Percentiles rank a stretch among this genome's conserved stretches.
Conservation (phyloP, 2,113 vertebrate species). For the Coracopsis vasa region DNA sequence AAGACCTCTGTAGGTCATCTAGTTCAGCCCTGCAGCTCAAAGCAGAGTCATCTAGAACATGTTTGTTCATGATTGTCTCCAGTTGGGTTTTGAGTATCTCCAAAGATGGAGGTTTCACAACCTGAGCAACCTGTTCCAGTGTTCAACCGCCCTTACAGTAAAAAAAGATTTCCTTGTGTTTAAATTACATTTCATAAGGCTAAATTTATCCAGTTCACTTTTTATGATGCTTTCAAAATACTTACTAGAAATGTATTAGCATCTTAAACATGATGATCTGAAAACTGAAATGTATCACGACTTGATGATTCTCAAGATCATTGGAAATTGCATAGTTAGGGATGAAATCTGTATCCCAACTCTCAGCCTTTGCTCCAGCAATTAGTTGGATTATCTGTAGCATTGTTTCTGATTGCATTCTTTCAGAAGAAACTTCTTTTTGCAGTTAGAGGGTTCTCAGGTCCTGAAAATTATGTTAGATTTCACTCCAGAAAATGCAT, state of each 20-base stretch:
- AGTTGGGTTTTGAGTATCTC: neutral
- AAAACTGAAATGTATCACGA: neutral
- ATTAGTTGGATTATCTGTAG: neutral
- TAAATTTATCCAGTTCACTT: neutral
- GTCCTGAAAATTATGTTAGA: neutral
- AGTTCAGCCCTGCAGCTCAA: neutral
- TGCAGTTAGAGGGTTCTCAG: neutral
- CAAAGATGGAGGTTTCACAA: neutral
- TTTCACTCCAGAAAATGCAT: neutral
- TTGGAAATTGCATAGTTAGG: neutral
- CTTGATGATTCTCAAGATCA: neutral
- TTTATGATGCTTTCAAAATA: neutral
- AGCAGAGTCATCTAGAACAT: neutral
- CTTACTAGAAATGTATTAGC: neutral
- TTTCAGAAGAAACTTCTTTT: neutral
- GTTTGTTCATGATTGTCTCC: neutral
- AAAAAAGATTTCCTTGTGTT: neutral
- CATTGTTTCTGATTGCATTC: neutral
- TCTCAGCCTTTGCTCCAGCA: neutral
- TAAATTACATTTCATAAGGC: neutral
- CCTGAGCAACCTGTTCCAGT: neutral
- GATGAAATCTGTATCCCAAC: neutral
- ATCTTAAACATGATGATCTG: neutral
- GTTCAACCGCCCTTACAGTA: neutral
- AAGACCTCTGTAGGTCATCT: neutral